These are phyloP conservation scores for Drosophila rufa DNA, from an alignment of 1,140 invertebrate species.

Conservation along the genomic window DNA sequence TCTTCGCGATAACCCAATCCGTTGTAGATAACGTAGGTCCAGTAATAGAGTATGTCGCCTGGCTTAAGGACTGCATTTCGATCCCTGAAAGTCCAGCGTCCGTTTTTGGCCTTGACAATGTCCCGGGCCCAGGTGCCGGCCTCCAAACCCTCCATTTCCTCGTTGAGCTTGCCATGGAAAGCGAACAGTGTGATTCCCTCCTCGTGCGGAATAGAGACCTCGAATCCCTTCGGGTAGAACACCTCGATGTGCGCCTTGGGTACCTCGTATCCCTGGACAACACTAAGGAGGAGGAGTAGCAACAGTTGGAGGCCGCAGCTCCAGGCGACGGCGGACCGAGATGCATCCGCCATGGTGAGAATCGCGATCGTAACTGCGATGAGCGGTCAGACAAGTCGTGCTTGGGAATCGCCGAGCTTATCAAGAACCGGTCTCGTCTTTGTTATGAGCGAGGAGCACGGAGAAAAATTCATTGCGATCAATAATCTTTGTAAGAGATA, in stretches of 20 bases:
- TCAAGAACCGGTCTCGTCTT: slow-evolving; percentile 67
- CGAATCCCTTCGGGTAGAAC: slow-evolving; percentile 87
- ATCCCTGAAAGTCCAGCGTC: slow-evolving; percentile 90
- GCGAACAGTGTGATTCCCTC: slow-evolving; percentile 90
- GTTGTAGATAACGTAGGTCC: slow-evolving; percentile 90
- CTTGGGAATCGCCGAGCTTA: slow-evolving; percentile 38
- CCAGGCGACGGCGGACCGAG: slow-evolving; percentile 1
- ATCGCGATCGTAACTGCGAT: slow-evolving; percentile 36
- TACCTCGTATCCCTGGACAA: slow-evolving; percentile 85
- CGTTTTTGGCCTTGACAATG: slow-evolving; percentile 88
- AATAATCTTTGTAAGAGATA: not conserved
- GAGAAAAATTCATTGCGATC: not conserved
- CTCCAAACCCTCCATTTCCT: slow-evolving; percentile 90
- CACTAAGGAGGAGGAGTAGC: slow-evolving; percentile 1
- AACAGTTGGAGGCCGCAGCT: slow-evolving; percentile 15
- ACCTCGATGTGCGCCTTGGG: slow-evolving; percentile 87
- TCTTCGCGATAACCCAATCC: slow-evolving; percentile 88
- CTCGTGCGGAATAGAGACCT: slow-evolving; percentile 88
- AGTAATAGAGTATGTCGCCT: slow-evolving; percentile 90
- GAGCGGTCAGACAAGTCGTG: slow-evolving; percentile 30
- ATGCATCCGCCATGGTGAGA: slow-evolving; percentile 40
- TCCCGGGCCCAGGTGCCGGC: slow-evolving; percentile 90
- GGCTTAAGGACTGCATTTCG: slow-evolving; percentile 87
- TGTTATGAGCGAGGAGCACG: slow-evolving; percentile 18
- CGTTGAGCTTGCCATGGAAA: slow-evolving; percentile 91